Percentiles rank a stretch among this genome's conserved stretches.
phyloP scores from a whole-genome alignment of 2,797 vertebrate genomes.

The Paguma larvata region DNA sequence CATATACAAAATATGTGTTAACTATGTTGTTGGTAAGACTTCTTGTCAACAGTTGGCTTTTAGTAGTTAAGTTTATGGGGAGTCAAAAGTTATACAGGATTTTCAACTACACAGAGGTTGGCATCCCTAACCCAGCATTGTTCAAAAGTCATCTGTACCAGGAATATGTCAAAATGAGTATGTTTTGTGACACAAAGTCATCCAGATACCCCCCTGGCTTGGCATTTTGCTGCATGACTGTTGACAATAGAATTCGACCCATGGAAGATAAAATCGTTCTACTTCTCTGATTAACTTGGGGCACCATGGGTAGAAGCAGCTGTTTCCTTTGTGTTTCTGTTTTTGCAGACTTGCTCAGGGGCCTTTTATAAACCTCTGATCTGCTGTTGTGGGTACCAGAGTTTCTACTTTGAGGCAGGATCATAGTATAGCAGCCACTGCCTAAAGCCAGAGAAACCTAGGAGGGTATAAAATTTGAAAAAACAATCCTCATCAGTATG shows the following conservation, averaged over 20 bases:
- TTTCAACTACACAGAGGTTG: neutral
- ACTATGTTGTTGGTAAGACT: neutral
- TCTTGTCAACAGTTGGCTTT: neutral
- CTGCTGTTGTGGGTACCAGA: constrained; percentile 32
- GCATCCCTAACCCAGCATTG: neutral
- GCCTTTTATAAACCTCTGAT: constrained; percentile 62
- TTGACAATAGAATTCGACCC: neutral
- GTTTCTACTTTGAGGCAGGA: constrained; percentile 58
- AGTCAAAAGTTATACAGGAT: neutral
- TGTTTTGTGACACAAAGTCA: neutral
- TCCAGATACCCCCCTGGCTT: neutral
- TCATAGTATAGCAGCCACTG: constrained; percentile 56
- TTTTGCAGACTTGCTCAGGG: constrained; percentile 70
- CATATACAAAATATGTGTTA: neutral
- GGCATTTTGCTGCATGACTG: neutral
- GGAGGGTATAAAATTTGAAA: constrained; percentile 55
- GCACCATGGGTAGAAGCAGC: constrained; percentile 5
- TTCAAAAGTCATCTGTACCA: neutral
- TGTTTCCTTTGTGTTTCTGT: constrained; percentile 39
- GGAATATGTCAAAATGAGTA: neutral
- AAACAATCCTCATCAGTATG: constrained; percentile 62
- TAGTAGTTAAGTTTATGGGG: neutral
- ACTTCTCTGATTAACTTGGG: constrained; percentile 38
- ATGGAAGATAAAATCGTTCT: neutral
- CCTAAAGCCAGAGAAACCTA: constrained; percentile 71